These are phyloP conservation scores for Oxyruncus cristatus DNA, from an alignment of 2,113 vertebrate genomes.

Conservation along the genomic window DNA sequence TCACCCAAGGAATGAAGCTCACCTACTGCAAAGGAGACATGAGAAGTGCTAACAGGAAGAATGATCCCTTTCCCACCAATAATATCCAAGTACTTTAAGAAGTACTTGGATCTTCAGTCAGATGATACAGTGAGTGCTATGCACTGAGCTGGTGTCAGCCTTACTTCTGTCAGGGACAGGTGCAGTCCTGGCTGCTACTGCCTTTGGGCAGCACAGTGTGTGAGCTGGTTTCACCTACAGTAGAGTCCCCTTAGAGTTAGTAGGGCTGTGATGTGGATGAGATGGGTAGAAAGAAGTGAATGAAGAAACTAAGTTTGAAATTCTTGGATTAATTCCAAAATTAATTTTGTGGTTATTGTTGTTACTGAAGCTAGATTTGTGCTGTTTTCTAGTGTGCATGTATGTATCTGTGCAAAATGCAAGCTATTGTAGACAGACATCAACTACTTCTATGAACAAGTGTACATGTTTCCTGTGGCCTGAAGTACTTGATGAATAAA, in stretches of 20 bases:
- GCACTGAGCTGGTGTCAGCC: not conserved
- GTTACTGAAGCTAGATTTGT: not conserved
- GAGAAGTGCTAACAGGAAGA: not conserved
- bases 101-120: not conserved
- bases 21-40: not conserved
- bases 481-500: not conserved
- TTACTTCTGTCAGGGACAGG: not conserved
- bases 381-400: not conserved
- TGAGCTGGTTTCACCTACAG: not conserved
- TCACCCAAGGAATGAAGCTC: not conserved
- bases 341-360: not conserved
- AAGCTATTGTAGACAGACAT: not conserved
- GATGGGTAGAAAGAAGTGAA: not conserved
- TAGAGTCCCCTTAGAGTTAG: not conserved
- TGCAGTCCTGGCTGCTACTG: not conserved
- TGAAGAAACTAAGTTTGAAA: not conserved
- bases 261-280: not conserved
- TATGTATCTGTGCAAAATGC: not conserved
- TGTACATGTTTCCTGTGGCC: not conserved
- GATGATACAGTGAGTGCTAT: not conserved
- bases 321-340: not conserved
- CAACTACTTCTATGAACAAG: not conserved
- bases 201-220: accelerated
- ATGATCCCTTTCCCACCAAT: not conserved
- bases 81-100: not conserved